A percentile compares a stretch with the other conserved stretches of the same genome.
Conservation (phyloP, 2,888 invertebrate genomes). For the Magallana nippona region DNA sequence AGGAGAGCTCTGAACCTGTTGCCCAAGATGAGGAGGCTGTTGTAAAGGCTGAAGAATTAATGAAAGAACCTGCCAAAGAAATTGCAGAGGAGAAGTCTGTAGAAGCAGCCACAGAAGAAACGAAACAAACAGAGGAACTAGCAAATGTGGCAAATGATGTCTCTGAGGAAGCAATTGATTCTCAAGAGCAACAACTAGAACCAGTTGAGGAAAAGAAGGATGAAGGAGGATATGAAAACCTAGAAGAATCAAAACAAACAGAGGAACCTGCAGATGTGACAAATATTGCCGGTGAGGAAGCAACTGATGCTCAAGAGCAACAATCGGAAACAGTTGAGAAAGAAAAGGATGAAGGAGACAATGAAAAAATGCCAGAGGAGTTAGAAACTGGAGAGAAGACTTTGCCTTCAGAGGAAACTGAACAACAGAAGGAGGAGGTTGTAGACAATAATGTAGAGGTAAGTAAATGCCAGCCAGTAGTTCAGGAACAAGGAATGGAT, state of each 20-base stretch:
- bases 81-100: neutral
- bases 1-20: neutral
- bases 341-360: neutral
- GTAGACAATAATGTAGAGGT: conserved; percentile 1
- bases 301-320: neutral
- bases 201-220: neutral
- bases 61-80: conserved; percentile 18
- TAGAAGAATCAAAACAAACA: conserved; percentile 34
- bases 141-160: neutral
- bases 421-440: conserved; percentile 7
- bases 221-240: neutral
- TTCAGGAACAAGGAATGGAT: too few species aligned
- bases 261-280: neutral
- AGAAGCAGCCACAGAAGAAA: conserved; percentile 10
- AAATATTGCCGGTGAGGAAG: neutral
- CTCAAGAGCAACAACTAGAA: conserved; percentile 9
- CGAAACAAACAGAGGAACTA: conserved; percentile 30
- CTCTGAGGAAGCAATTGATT: conserved; percentile 32
- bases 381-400: conserved; percentile 28
- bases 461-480: neutral
- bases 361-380: conserved; percentile 38
- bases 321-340: neutral
- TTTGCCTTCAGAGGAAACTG: neutral
- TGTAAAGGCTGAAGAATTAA: conserved; percentile 9
- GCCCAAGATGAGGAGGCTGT: conserved; percentile 34